These are phyloP conservation scores for Aphyosemion australe DNA, from an alignment of 2,113 vertebrate species.

Conservation along the genomic window DNA sequence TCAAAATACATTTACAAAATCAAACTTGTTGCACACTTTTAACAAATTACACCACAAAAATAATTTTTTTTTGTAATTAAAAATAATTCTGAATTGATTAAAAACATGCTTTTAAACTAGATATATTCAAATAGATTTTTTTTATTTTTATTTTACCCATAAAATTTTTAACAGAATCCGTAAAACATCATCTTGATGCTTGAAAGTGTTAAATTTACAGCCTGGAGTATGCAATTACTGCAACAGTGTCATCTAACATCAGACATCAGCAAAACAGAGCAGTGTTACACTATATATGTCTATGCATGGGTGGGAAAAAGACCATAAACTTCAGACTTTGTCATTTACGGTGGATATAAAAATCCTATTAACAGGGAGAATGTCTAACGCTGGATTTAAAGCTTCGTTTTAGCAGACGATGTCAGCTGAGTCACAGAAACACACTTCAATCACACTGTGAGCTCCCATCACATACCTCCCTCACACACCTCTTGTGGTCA, in stretches of 20 bases:
- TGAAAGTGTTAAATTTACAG: background rate
- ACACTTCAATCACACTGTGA: conserved; percentile 44
- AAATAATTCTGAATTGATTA: background rate
- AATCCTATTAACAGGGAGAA: conserved; percentile 56
- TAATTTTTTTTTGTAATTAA: too few species aligned
- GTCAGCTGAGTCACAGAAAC: conserved; percentile 48
- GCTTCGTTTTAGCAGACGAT: conserved; percentile 30
- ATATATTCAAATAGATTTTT: background rate
- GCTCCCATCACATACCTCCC: conserved; percentile 28
- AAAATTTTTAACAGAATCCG: background rate
- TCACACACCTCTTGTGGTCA: conserved; percentile 29
- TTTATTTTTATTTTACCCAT: background rate
- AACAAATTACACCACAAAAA: too few species aligned
- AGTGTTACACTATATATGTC: background rate
- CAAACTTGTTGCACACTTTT: too few species aligned
- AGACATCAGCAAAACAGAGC: background rate
- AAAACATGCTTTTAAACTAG: background rate
- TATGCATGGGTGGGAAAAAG: conserved; percentile 24
- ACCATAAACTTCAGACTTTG: conserved; percentile 50
- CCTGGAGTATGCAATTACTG: background rate
- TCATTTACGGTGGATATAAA: conserved; percentile 65
- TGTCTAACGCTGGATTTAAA: conserved; percentile 54
- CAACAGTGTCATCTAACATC: background rate
- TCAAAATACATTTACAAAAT: too few species aligned
- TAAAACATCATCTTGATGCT: background rate